Percentiles rank a stretch among this genome's conserved stretches.
phyloP scores from a whole-genome alignment of 2,888 invertebrate genomes.

The Perdita meconis region DNA sequence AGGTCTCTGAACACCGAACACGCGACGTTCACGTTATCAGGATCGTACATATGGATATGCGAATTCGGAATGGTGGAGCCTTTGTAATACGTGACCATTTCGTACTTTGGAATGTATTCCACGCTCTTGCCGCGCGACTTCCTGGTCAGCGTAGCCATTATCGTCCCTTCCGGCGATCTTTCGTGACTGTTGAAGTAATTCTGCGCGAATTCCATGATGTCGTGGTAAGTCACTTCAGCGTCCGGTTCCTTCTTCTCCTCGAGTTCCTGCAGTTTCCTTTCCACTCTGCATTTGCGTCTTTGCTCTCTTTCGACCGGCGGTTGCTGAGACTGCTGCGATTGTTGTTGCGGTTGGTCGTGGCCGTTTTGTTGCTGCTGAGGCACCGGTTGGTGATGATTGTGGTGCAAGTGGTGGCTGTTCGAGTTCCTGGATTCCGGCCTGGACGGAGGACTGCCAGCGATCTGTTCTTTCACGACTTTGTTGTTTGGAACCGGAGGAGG shows the following conservation, averaged over 20 bases:
- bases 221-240: conserved; percentile 87
- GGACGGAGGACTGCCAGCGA: conserved; percentile 74
- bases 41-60: conserved; percentile 97
- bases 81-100: conserved; percentile 96
- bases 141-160: conserved; percentile 93
- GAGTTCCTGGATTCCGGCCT: conserved; percentile 76
- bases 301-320: conserved; percentile 89
- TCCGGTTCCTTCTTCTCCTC: conserved; percentile 86
- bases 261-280: conserved; percentile 93
- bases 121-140: conserved; percentile 90
- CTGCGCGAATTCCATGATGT: conserved; percentile 97
- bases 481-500: conserved; percentile 76
- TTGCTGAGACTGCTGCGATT: conserved; percentile 68
- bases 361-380: conserved; percentile 74
- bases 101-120: conserved; percentile 94
- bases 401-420: conserved; percentile 65
- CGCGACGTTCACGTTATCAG: conserved; percentile 95
- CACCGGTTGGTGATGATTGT: conserved; percentile 71
- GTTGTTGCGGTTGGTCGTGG: conserved; percentile 65
- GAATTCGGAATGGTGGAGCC: conserved; percentile 95
- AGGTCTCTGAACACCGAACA: conserved; percentile 96
- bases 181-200: conserved; percentile 96
- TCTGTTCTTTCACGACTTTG: conserved; percentile 77
- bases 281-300: conserved; percentile 93
- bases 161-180: conserved; percentile 93